Evolutionary conservation across 1,140 invertebrate genomes (phyloP).

Genomic region (Trichomalopsis sarcophagae): DNA sequence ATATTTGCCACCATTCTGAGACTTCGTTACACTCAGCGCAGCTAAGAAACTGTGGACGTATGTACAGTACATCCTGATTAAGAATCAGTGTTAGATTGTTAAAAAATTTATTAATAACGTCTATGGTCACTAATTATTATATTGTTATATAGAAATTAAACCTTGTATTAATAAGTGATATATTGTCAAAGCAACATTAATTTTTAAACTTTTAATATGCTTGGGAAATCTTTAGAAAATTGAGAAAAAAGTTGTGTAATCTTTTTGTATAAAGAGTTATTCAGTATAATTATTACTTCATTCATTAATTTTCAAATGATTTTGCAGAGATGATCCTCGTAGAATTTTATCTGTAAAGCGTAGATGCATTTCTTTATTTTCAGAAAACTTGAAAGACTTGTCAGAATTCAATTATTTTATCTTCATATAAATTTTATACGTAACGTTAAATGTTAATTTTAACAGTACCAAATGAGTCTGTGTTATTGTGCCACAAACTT

Average conservation of each 20-base stretch:
- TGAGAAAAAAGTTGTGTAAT: constrained; percentile 14
- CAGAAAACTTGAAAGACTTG: neutral
- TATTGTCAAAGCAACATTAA: constrained; percentile 55
- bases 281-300: constrained; percentile 14
- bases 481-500: constrained; percentile 61
- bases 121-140: constrained; percentile 60
- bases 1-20: constrained; percentile 51
- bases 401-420: constrained; percentile 13
- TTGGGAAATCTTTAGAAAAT: constrained; percentile 40
- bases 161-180: constrained; percentile 59
- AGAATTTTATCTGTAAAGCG: constrained; percentile 42
- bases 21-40: constrained; percentile 47
- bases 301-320: constrained; percentile 12
- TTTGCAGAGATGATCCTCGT: constrained; percentile 37
- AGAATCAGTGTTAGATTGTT: constrained; percentile 69
- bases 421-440: constrained; percentile 36
- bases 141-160: constrained; percentile 64
- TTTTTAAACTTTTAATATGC: constrained; percentile 42
- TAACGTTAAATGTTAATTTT: constrained; percentile 48
- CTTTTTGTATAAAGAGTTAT: constrained; percentile 39
- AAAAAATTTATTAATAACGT: constrained; percentile 62
- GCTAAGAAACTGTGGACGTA: constrained; percentile 61
- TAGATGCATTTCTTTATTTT: constrained; percentile 37
- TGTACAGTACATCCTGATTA: constrained; percentile 70
- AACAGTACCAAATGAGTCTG: constrained; percentile 49